Percentiles rank a stretch among this genome's conserved stretches.
Evolutionary conservation across 1,140 invertebrate species (phyloP).

Genomic region (Lordiphosa mommai): DNA sequence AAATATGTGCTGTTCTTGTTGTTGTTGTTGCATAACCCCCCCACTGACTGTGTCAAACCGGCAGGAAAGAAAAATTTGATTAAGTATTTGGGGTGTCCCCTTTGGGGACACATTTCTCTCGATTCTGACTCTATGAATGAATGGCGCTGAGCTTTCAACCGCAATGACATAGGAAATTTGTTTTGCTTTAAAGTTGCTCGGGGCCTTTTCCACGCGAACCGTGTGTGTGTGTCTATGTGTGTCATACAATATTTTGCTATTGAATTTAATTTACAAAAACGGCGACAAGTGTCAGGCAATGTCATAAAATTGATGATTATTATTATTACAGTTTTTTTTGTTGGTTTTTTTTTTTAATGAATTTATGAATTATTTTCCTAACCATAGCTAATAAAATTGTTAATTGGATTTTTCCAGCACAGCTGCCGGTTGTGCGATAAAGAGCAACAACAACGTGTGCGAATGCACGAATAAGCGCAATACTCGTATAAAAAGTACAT

Average conservation of each 20-base stretch:
- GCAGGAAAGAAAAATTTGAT: conserved; percentile 57
- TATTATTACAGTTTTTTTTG: conserved; percentile 60
- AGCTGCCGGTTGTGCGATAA: conserved; percentile 36
- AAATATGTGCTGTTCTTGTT: not conserved
- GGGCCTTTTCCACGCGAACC: conserved; percentile 36
- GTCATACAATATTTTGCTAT: conserved; percentile 37
- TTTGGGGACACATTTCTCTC: conserved; percentile 32
- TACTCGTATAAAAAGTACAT: conserved; percentile 24
- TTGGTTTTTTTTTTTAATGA: conserved; percentile 59
- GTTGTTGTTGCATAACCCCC: conserved; percentile 59
- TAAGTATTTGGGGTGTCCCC: conserved; percentile 50
- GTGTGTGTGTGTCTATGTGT: conserved; percentile 16
- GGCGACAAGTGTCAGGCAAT: conserved; percentile 39
- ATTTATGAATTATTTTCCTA: conserved; percentile 76
- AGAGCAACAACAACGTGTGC: conserved; percentile 14
- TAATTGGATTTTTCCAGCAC: conserved; percentile 77
- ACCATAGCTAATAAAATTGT: conserved; percentile 76
- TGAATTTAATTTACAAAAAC: conserved; percentile 48
- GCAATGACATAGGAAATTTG: conserved; percentile 59
- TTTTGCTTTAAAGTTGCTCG: conserved; percentile 42
- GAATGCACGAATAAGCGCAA: conserved; percentile 25
- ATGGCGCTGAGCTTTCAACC: conserved; percentile 28
- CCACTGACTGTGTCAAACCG: not conserved
- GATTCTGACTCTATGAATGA: conserved; percentile 4
- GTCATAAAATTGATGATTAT: conserved; percentile 69